phyloP scores from a whole-genome alignment of 2,113 vertebrate genomes.

The Gopherus flavomarginatus region DNA sequence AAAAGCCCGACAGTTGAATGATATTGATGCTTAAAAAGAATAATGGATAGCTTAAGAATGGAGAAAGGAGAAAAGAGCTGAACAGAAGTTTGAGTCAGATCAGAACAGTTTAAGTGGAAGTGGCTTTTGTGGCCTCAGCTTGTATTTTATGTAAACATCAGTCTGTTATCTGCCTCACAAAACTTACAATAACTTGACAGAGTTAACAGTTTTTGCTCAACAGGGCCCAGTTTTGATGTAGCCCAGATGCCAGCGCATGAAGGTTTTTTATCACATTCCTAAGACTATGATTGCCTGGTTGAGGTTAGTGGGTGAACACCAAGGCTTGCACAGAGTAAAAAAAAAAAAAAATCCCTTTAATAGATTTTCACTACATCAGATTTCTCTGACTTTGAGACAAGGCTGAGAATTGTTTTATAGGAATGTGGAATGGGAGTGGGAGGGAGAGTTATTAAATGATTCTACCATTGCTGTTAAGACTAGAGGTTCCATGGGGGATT shows the following conservation, averaged over 20 bases:
- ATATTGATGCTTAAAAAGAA: neutral
- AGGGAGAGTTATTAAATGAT: conserved; percentile 30
- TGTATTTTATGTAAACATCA: conserved; percentile 47
- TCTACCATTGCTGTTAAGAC: conserved; percentile 31
- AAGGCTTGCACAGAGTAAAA: conserved; percentile 25
- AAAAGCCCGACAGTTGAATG: neutral
- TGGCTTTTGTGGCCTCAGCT: conserved; percentile 59
- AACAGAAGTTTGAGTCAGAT: neutral
- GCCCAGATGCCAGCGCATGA: conserved; percentile 16
- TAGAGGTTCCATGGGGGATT: conserved; percentile 34
- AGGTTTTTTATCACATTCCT: conserved; percentile 33
- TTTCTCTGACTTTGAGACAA: conserved; percentile 52
- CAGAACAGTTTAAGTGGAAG: conserved; percentile 38
- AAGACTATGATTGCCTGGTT: conserved; percentile 36
- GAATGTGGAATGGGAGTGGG: neutral
- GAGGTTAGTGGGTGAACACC: conserved; percentile 41
- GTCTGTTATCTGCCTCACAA: conserved; percentile 45
- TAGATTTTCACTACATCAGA: conserved; percentile 58
- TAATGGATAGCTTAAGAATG: neutral
- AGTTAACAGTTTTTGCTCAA: neutral
- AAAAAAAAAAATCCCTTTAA: conserved; percentile 35
- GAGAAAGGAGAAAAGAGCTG: neutral
- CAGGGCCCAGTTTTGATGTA: conserved; percentile 44
- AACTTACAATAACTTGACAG: conserved; percentile 20
- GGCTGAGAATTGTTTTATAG: conserved; percentile 45